Base-by-base conservation (phyloP, 1,140 invertebrate genomes). In the Papilio glaucus region DNA sequence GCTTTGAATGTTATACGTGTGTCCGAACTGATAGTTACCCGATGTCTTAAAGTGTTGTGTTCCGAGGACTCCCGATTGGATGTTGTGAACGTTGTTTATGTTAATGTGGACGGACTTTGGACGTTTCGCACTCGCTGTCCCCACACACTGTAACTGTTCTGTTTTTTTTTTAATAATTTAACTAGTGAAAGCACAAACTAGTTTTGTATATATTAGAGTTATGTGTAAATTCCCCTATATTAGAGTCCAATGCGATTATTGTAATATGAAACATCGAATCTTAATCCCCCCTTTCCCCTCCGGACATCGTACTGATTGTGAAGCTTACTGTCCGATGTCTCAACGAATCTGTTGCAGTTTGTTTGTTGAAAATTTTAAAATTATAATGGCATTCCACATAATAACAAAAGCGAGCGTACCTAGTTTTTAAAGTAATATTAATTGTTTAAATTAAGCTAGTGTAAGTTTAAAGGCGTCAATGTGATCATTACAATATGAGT, bases 121-220 rank as follows among this genome's bases (percentile, higher is more conserved):
- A 68, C 41, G 62, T 42, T 68, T 12, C n/a, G 41, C 65, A 29
- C 65, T 68, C 39, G 65, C 38, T 68, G 65, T 69, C 41, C 29
- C 69, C 76, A 72, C 42, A 7, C 42, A 79, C 79, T 71, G 45
- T 62, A 67, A 75, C 74, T 38, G 72, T 73, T 62, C 63, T 72
- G 69, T 72, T 82, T 81, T 79, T 77, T 82, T 82, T 81, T 79
- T 77, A 81, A 75, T 83, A 85, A 81, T 77, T 87, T 81, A 74
- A 89, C 84, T 89, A 88, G 89, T 90, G 84, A 80, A 89, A 86
- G 89, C 90, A 93, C 90, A 91, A 91, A 93, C 85, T 92, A 90
- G 89, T 85, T 84, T 62, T 93, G 90, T 93, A 93, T 63, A 93
- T 93, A 93, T 85, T 93, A 93, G 89, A 82, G 74, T 86, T 89